Base-by-base conservation (phyloP, 2,888 invertebrate genomes). In the Romanomermis culicivorax region DNA sequence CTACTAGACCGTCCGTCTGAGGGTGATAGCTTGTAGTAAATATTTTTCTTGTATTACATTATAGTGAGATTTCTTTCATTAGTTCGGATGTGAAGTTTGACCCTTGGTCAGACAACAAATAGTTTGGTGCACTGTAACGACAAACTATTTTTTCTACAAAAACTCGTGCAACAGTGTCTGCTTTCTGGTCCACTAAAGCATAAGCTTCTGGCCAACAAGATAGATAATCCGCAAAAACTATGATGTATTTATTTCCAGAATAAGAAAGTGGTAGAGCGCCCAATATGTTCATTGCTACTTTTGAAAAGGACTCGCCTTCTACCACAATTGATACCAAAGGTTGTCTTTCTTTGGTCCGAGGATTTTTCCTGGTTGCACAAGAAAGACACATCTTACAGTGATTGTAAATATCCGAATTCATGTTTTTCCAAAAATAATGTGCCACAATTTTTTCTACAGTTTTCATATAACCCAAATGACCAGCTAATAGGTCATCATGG, bases 1-100 rank as follows among this genome's bases (percentile, higher is more conserved):
- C 45, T n/a, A 45, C 45, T 23, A 45, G 23, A 11, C 45, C 45
- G 23, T 45, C 45, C 23, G 45, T 45, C 45, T 45, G 45, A 45
- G 45, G 48, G 61, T 62, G 26, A 58, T 45, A 45, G 7, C 17
- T 4, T 7, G 45, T 45, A 7, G 45, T 45, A 23, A n/a, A n/a
- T 23, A 45, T 23, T 45, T 45, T 45, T 7, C 23, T 11, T 45
- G 23, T 45, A 7, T 45, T 45, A 7, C 11, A 45, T n/a, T n/a
- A 23, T 7, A 7, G 4, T n/a, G 17, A 45, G 23, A 23, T 45
- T 23, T 45, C 45, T 11, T 45, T n/a, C 11, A 45, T 7, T 45
- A 45, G 23, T 11, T 45, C 45, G 23, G 45, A 45, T 23, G 23
- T 11, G 23, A 45, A 45, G 23, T 45, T 45, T 45, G 17, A 23